A percentile compares a stretch with the other conserved stretches of the same genome.
Conservation (phyloP, 2,797 vertebrate genomes). For the Muraenolepis orangiensis region DNA sequence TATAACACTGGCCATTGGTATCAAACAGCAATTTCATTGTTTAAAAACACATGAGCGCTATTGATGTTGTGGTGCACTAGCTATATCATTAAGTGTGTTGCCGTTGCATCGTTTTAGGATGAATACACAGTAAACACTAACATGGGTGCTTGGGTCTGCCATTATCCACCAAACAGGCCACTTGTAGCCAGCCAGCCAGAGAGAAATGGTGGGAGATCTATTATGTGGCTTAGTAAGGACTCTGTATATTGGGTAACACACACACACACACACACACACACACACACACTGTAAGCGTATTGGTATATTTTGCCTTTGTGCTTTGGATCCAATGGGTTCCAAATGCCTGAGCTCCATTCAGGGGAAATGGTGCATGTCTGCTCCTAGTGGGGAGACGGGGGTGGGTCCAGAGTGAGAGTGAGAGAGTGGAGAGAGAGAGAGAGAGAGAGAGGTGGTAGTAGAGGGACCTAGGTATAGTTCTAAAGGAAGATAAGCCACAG, state of each 20-base stretch:
- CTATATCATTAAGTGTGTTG: neutral
- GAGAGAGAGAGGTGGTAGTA: constrained; percentile 3
- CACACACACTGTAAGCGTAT: constrained; percentile 11
- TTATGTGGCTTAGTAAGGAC: constrained; percentile 5
- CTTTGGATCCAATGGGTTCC: constrained; percentile 61
- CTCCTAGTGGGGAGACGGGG: constrained; percentile 29
- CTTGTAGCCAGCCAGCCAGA: constrained; percentile 36
- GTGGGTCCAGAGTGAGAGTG: neutral
- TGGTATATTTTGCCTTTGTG: constrained; percentile 50
- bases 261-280: constrained; percentile 4
- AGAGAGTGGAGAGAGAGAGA: neutral
- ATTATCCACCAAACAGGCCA: neutral
- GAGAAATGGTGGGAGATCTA: constrained; percentile 22
- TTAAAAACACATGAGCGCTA: neutral
- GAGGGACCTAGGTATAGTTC: neutral
- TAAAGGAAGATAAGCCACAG: neutral
- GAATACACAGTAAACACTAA: neutral
- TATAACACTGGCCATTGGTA: neutral
- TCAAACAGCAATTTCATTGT: neutral
- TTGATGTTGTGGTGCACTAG: neutral
- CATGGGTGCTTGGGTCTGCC: neutral
- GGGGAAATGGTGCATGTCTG: constrained; percentile 64
- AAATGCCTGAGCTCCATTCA: constrained; percentile 67
- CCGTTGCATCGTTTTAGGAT: neutral
- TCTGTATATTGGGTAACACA: neutral